Conservation (phyloP, 2,113 vertebrate species). For the Pyxicephalus adspersus region DNA sequence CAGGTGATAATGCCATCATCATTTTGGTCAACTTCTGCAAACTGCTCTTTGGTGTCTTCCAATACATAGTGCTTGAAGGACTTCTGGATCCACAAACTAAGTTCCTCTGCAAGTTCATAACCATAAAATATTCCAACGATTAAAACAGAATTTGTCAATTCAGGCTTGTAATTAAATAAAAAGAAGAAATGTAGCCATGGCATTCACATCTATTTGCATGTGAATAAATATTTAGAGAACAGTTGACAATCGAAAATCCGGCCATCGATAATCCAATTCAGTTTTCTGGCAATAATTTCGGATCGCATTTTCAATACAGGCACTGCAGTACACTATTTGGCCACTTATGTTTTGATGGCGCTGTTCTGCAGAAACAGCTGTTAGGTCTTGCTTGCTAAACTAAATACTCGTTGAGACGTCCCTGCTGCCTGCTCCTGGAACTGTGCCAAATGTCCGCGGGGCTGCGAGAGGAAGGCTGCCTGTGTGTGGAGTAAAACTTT, state of each 20-base stretch:
- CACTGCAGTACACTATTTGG: no score
- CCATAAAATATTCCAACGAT: not conserved
- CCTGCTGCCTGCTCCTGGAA: no score
- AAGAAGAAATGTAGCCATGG: not conserved
- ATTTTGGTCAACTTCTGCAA: slow-evolving; percentile 83
- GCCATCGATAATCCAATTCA: no score
- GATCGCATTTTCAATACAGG: no score
- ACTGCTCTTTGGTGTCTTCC: slow-evolving; percentile 88
- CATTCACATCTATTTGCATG: not conserved
- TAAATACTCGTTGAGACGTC: no score
- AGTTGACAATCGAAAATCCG: not conserved
- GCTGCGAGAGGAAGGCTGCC: no score
- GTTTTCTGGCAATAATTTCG: no score
- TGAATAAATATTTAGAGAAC: not conserved
- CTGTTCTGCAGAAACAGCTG: no score
- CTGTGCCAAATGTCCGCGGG: no score
- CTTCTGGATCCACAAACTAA: slow-evolving; percentile 92
- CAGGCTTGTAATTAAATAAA: not conserved
- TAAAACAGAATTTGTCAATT: not conserved
- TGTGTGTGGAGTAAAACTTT: no score
- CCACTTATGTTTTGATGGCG: no score
- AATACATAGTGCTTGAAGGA: slow-evolving; percentile 92
- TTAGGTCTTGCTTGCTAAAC: no score
- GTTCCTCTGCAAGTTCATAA: slow-evolving; percentile 77
- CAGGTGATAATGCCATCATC: slow-evolving; percentile 83